Evolutionary conservation across 2,797 vertebrate species (phyloP), one percentile per base, ranked within the genome.

Genomic region (Pseudomugil gertrudae): DNA sequence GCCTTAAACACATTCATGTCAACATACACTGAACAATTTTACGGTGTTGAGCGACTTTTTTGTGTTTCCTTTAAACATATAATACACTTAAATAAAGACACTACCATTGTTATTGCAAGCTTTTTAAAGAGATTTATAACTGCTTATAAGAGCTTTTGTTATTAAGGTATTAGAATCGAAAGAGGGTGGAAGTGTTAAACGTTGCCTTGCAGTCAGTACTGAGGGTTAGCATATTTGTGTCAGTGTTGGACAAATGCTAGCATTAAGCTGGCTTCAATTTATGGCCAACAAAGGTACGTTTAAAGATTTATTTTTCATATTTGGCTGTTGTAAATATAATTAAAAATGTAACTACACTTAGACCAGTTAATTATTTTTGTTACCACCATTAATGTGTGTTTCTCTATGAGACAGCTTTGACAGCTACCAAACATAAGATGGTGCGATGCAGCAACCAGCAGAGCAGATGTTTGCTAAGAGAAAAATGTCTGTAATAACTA

Each of bases 261-360:
- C 83, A 5, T 19, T 66, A 80, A 80, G 86, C 86, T 64, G 70
- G 23, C 26, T 81, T 68, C 69, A 74, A 78, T 86, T 68, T 54
- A 78, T 58, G 24, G 45, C 10, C 59, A 76, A 79, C 65, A 17
- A 59, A 84, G 87, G 87, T 90, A 84, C 69, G 81, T 78, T 70
- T 69, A 33, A 57, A 59, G 55, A 66, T n/a, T 0, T 14, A 29
- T 53, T 23, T 0, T 32, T 1, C 2, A 13, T 2, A 5, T 26
- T 53, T 0, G 9, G 1, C 47, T 45, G 2, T 36, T 9, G 4
- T 19, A 17, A 17, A 19, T 30, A 10, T 14, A 15, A 40, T n/a
- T 6, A 23, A 6, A 33, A 8, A 9, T 43, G 13, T 5, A 17
- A 17, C 2, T 9, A 0, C 5, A 29, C 4, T 15, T 0, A 4